Evolutionary conservation across 2,113 vertebrate genomes (phyloP), one percentile per base, ranked within the genome.

Genomic region (Clupea harengus): DNA sequence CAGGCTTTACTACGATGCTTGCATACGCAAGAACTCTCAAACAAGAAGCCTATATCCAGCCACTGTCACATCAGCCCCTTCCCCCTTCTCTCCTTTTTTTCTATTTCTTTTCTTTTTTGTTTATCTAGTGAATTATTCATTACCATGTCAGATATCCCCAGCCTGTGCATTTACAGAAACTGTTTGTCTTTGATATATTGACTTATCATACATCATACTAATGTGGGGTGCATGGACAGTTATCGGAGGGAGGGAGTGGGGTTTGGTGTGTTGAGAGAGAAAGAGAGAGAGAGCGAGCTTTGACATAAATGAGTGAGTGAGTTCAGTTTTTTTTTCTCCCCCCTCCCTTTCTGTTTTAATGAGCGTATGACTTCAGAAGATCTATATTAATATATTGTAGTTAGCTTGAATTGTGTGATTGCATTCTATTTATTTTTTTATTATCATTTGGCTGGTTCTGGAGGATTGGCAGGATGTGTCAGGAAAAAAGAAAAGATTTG

Each of bases 381-480:
- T 96, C 95, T 96, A 96, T 96, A 96, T 93, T 94, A 97, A 97
- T 96, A 96, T 96, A 96, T 96, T 96, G 94, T 96, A 95, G 93
- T 96, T 96, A 96, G 96, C 95, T 96, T 95, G 94, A 95, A 93
- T 93, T 93, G 94, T 95, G 94, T 95, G 92, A 90, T 94, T 95
- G 90, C 94, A 91, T 92, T 89, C 92, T 95, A 96, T 96, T 96
- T 96, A 96, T 92, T 90, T 89, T 87, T 89, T 93, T 84, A 91
- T 92, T 93, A 93, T 92, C 20, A 88, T 93, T 94, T 94, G 93
- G 92, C 92, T 92, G 94, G 92, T 94, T 91, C 94, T 93, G 94
- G 94, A 94, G 92, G 94, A 94, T 94, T 92, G 93, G 92, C 90
- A 85, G 94, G 92, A 93, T 94, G 92, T 93, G 90, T 91, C 86